A percentile compares a stretch with the other conserved stretches of the same genome.
phyloP scores from a whole-genome alignment of 2,888 invertebrate species.

The Serrognathus titanus region DNA sequence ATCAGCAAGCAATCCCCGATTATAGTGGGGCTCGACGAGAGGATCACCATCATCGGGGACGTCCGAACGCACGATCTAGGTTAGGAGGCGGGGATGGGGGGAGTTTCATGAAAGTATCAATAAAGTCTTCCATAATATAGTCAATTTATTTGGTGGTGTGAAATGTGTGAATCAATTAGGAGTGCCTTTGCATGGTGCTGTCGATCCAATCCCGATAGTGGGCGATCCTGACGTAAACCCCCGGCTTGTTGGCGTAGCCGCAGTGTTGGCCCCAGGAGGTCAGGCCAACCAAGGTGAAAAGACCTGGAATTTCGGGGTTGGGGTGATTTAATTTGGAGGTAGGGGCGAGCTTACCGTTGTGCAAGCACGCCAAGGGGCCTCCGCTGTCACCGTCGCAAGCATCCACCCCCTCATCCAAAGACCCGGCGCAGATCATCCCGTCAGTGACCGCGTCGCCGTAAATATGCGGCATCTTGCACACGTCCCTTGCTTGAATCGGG shows the following conservation, averaged over 20 bases:
- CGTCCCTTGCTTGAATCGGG: conserved; percentile 61
- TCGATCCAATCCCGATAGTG: conserved; percentile 67
- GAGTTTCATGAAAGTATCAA: neutral
- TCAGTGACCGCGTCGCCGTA: conserved; percentile 64
- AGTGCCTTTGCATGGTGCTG: conserved; percentile 21
- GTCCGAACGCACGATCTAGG: neutral
- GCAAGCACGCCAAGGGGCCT: conserved; percentile 71
- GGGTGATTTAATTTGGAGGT: neutral
- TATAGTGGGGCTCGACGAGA: conserved; percentile 54
- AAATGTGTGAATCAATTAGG: neutral
- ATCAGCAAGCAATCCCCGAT: conserved; percentile 53
- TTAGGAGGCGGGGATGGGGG: neutral
- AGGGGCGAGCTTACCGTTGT: conserved; percentile 50
- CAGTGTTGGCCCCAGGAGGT: conserved; percentile 79
- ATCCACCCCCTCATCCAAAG: conserved; percentile 70
- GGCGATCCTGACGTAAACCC: conserved; percentile 67
- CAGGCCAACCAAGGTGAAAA: conserved; percentile 65
- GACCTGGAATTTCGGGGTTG: conserved; percentile 50
- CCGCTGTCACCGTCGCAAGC: conserved; percentile 84
- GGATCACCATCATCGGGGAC: conserved; percentile 51
- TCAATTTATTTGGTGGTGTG: neutral
- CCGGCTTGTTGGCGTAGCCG: conserved; percentile 69
- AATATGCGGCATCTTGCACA: conserved; percentile 63
- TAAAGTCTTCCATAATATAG: neutral
- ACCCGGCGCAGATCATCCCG: conserved; percentile 81